Conservation (phyloP, 1,140 invertebrate genomes). For the Octopus bimaculoides region DNA sequence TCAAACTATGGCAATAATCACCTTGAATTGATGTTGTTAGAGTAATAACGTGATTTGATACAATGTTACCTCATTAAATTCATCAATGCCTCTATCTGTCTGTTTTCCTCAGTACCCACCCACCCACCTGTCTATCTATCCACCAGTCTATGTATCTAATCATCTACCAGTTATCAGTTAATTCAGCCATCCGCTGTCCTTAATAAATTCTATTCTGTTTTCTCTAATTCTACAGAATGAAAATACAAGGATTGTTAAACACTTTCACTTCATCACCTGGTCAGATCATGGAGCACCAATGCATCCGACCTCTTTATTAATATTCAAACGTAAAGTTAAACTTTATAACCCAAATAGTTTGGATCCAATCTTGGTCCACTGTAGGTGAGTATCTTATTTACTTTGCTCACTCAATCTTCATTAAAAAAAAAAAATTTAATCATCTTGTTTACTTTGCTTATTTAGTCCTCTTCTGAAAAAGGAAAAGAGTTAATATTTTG, state of each 20-base stretch:
- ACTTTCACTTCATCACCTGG: slow-evolving; percentile 69
- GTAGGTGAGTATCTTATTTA: slow-evolving; percentile 35
- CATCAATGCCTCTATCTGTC: slow-evolving; percentile 41
- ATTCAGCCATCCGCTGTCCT: too few relatives aligned
- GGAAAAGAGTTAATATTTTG: too few relatives aligned
- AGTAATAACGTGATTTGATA: too few relatives aligned
- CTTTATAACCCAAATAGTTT: slow-evolving; percentile 43
- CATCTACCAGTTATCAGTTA: too few relatives aligned
- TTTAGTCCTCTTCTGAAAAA: too few relatives aligned
- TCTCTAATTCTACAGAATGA: slow-evolving; percentile 40
- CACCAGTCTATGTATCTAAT: too few relatives aligned
- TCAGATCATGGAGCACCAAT: slow-evolving; percentile 70
- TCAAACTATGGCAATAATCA: too few relatives aligned
- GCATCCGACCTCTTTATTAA: slow-evolving; percentile 64
- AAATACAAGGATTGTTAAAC: slow-evolving; percentile 61
- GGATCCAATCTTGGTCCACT: slow-evolving; percentile 51
- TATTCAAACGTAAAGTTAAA: slow-evolving; percentile 62
- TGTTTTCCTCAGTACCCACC: neutral
- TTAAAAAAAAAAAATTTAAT: too few relatives aligned
- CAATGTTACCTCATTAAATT: too few relatives aligned
- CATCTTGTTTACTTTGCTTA: too few relatives aligned
- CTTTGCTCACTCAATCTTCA: too few relatives aligned
- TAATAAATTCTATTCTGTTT: neutral
- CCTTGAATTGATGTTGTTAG: too few relatives aligned
- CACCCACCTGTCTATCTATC: neutral